Conservation (phyloP, 2,888 invertebrate genomes). For the Catonia carolina region DNA sequence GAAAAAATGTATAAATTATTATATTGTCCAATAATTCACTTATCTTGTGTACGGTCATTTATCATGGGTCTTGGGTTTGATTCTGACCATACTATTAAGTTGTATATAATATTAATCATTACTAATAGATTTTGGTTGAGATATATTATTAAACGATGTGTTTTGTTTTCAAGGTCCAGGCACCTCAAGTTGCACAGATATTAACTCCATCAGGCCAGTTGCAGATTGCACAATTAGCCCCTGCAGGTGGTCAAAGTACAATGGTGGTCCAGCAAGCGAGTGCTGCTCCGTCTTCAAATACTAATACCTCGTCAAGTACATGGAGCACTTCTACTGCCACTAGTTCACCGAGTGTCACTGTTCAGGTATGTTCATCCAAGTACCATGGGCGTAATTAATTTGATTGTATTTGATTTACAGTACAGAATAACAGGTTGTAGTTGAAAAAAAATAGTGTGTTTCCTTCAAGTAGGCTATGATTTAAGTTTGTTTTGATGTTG, state of each 20-base stretch:
- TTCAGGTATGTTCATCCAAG: conserved; percentile 37
- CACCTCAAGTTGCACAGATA: conserved; percentile 70
- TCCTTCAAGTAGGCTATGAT: too few species aligned
- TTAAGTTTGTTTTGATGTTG: too few species aligned
- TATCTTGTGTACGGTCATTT: too few species aligned
- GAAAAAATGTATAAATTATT: too few species aligned
- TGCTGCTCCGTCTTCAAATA: conserved; percentile 35
- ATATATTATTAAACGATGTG: too few species aligned
- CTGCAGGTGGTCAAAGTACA: conserved; percentile 16
- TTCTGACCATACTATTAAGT: too few species aligned
- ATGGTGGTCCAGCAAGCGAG: conserved; percentile 26
- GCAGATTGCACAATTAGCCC: conserved; percentile 61
- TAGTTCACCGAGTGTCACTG: conserved; percentile 41
- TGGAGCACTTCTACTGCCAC: conserved; percentile 27
- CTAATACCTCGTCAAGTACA: conserved; percentile 36
- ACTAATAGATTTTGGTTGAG: too few species aligned
- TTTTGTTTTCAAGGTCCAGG: conserved; percentile 47
- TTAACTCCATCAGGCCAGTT: conserved; percentile 85
- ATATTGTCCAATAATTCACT: too few species aligned
- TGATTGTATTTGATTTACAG: background rate
- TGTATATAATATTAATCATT: too few species aligned
- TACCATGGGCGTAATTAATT: background rate
- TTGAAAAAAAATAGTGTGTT: too few species aligned
- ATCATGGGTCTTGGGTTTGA: too few species aligned
- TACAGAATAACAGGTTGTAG: too few species aligned